Evolutionary conservation across 2,797 vertebrate genomes (phyloP).

Genomic region (Acipenser oxyrinchus): DNA sequence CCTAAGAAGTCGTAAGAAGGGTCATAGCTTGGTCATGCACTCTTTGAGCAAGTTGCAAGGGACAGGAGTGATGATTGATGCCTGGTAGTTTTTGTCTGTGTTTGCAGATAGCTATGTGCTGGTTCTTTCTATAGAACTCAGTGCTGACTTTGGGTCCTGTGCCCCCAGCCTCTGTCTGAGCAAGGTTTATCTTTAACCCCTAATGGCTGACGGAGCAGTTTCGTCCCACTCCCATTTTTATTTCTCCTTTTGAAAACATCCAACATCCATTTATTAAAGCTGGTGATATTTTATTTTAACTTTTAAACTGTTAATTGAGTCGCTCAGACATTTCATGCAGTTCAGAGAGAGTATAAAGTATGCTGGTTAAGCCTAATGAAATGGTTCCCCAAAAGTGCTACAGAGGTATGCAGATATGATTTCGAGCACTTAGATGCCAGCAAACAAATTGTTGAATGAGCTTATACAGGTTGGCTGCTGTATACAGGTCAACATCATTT

Average conservation of each 20-base stretch:
- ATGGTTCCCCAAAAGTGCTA: background rate
- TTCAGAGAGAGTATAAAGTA: background rate
- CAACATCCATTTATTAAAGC: too few species aligned
- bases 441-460: too few species aligned
- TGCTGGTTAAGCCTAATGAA: background rate
- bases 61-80: constrained; percentile 41
- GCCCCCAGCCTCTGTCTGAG: constrained; percentile 39
- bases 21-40: constrained; percentile 45
- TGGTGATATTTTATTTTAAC: too few species aligned
- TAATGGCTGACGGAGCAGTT: background rate
- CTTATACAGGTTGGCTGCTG: too few species aligned
- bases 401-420: too few species aligned
- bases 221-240: too few species aligned
- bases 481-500: too few species aligned
- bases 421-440: too few species aligned
- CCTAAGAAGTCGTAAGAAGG: constrained; percentile 34
- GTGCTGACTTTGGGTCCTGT: constrained; percentile 23
- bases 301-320: too few species aligned
- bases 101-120: constrained; percentile 35
- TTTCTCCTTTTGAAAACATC: too few species aligned
- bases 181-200: constrained; percentile 50
- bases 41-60: constrained; percentile 22
- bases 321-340: too few species aligned
- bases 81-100: constrained; percentile 38
- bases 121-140: constrained; percentile 34